phyloP scores from a whole-genome alignment of 2,113 vertebrate species.

The Spermophilus dauricus region DNA sequence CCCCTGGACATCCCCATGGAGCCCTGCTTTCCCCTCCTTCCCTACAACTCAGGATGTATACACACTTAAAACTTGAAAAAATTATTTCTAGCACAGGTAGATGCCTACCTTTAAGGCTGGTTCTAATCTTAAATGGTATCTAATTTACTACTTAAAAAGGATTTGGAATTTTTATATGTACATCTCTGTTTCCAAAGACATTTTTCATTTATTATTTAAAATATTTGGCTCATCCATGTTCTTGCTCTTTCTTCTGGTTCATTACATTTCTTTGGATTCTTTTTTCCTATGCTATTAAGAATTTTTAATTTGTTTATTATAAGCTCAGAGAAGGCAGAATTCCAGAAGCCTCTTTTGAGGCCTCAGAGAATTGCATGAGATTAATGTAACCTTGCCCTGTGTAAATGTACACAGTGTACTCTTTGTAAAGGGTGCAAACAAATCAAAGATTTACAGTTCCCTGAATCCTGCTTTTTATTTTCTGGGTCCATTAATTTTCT shows the following conservation, averaged over 20 bases:
- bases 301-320: conserved; percentile 56
- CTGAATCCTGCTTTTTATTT: neutral
- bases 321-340: conserved; percentile 31
- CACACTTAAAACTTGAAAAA: neutral
- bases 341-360: neutral
- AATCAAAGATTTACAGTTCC: conserved; percentile 7
- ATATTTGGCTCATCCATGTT: neutral
- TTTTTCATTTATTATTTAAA: conserved; percentile 6
- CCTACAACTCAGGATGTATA: neutral
- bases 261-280: neutral
- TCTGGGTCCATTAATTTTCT: conserved; percentile 1
- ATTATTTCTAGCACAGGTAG: neutral
- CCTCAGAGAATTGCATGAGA: neutral
- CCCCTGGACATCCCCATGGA: neutral
- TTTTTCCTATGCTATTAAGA: neutral
- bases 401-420: neutral
- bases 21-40: too few species aligned
- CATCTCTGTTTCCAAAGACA: conserved; percentile 10
- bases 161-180: neutral
- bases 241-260: conserved; percentile 17
- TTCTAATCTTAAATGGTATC: neutral
- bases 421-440: conserved; percentile 14
- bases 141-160: neutral
- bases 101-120: neutral
- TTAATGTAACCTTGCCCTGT: conserved; percentile 13